Base-by-base conservation (phyloP, 2,797 vertebrate genomes). In the Carcharodon carcharias region DNA sequence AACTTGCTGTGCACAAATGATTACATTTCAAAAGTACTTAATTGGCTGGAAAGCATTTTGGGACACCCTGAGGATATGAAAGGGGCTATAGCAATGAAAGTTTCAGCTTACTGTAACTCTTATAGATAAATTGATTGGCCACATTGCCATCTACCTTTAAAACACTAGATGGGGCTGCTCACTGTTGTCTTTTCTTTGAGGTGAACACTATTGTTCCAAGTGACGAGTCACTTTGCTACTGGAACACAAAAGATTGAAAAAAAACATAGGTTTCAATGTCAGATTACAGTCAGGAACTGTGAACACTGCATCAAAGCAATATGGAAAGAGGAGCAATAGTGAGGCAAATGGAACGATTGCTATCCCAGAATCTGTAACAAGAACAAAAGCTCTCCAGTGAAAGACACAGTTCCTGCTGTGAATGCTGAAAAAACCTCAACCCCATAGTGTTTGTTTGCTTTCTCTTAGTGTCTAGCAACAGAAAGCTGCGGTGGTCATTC, bases 111-210 rank as follows among this genome's bases (percentile, higher is more conserved):
- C 8, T 1, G 65, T 65, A 67, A 65, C 11, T 65, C 11, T 65
- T 65, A 16, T 1, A 63, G 69, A 11, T 21, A 67, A 69, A 54
- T 89, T 16, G 6, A 2, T 14, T 8, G 4, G n/a, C 45, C 28
- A 4, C 26, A 54, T 54, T 95, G 93, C 69, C 31, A 58, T 77
- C 28, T 58, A 26, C 26, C 50, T 58, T 35, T 77, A 56, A 31
- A n/a, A 50, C 94, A 95, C 94, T 77, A 54, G 67, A 50, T 95
- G 94, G 61, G 45, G 54, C 67, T 95, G 69, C 28, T 95, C 67
- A 31, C 69, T 73, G 45, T 4, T 56, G 45, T 77, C 67, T 54
- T 6, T 0, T 31, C 69, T 58, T 50, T 56, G 67, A 35, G 2
- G 7, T 35, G 11, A 73, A 65, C 5, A 63, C 58, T 9, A 9